These are phyloP conservation scores for Hydropsyche tenuis DNA, from an alignment of 1,140 invertebrate genomes.

Conservation along the genomic window DNA sequence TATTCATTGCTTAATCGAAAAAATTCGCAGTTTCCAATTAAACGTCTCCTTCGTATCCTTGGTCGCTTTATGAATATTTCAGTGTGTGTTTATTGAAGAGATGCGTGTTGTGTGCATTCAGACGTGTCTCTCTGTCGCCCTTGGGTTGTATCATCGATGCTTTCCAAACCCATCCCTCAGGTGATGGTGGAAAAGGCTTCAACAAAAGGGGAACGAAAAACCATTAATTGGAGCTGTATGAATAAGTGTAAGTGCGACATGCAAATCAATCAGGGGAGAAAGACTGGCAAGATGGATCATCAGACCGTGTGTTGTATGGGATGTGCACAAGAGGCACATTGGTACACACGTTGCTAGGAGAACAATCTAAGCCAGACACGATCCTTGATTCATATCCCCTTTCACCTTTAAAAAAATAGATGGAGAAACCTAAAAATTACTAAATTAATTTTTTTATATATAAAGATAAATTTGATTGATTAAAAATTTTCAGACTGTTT, in stretches of 20 bases:
- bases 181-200: slow-evolving; percentile 31
- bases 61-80: too few species aligned
- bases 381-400: too few species aligned
- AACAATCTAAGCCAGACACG: not conserved
- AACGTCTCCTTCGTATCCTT: too few species aligned
- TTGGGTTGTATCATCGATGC: slow-evolving; percentile 26
- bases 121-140: slow-evolving; percentile 15
- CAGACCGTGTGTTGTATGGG: not conserved
- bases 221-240: slow-evolving; percentile 41
- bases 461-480: too few species aligned
- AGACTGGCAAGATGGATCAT: slow-evolving; percentile 34
- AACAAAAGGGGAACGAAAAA: slow-evolving; percentile 38
- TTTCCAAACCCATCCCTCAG: slow-evolving; percentile 22
- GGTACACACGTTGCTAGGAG: not conserved
- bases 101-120: not conserved
- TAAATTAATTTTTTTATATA: too few species aligned
- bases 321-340: not conserved
- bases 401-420: too few species aligned
- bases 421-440: not conserved
- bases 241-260: slow-evolving; percentile 41
- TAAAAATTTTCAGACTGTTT: too few species aligned
- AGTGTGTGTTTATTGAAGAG: too few species aligned
- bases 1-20: too few species aligned
- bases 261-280: slow-evolving; percentile 38
- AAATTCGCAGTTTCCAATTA: too few species aligned